Percentiles rank a stretch among this genome's conserved stretches.
These are phyloP conservation scores for Rhombomys opimus DNA, from an alignment of 2,113 vertebrate genomes.

Conservation along the genomic window DNA sequence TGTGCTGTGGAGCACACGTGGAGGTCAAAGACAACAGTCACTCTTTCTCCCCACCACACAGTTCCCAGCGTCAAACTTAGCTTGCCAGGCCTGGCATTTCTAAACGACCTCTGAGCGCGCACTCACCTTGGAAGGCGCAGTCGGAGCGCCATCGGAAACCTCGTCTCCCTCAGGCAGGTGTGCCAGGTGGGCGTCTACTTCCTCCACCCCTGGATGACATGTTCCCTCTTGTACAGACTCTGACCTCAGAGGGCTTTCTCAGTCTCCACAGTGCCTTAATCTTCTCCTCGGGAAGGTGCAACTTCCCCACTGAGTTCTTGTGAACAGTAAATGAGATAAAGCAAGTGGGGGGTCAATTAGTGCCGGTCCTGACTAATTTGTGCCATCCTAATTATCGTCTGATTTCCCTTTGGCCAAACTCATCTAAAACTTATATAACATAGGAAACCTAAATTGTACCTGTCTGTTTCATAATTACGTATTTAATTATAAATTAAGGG, in stretches of 20 bases:
- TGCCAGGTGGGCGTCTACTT: not conserved
- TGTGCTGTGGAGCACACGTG: not conserved
- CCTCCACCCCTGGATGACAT: not conserved
- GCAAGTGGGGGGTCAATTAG: not conserved
- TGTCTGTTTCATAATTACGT: constrained; percentile 29
- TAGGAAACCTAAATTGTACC: constrained; percentile 32
- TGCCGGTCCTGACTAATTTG: not conserved
- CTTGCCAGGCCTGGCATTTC: not conserved
- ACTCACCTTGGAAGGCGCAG: not conserved
- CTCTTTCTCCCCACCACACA: not conserved
- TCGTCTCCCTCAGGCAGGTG: not conserved
- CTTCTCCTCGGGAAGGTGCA: not conserved
- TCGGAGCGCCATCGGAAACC: not conserved
- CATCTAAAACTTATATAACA: constrained; percentile 37
- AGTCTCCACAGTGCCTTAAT: not conserved
- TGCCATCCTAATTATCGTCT: constrained; percentile 8
- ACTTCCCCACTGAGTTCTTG: not conserved
- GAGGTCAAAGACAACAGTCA: not conserved
- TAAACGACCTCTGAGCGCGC: no score
- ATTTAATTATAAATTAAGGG: constrained; percentile 44
- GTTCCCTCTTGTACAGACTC: not conserved
- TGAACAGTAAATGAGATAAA: not conserved
- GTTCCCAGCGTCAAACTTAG: not conserved
- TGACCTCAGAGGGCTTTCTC: not conserved
- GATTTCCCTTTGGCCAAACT: constrained; percentile 44